Evolutionary conservation across 2,888 invertebrate species (phyloP).

Genomic region (Conchocele bisecta): DNA sequence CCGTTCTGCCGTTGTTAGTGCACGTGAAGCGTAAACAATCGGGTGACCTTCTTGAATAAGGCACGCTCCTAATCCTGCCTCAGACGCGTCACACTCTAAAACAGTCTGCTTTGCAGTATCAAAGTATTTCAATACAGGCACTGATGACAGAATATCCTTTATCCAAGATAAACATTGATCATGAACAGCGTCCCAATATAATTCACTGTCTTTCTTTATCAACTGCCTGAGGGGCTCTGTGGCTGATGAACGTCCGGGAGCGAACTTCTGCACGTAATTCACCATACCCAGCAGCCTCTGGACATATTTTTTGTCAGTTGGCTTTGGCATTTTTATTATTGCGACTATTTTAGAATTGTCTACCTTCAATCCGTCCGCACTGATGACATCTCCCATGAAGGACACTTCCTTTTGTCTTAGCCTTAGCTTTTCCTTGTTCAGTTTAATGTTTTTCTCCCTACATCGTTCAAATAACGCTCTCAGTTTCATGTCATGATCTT

Average conservation of each 20-base stretch:
- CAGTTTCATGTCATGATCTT: slow-evolving; percentile 47
- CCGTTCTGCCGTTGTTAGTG: slow-evolving; percentile 40
- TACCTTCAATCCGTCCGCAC: slow-evolving; percentile 37
- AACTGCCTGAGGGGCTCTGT: slow-evolving; percentile 26
- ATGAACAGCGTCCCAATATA: slow-evolving; percentile 21
- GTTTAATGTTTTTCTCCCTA: slow-evolving; percentile 42
- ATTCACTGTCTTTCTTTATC: slow-evolving; percentile 17
- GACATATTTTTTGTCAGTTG: slow-evolving; percentile 23
- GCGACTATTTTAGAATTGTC: slow-evolving; percentile 54
- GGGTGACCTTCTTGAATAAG: slow-evolving; percentile 58
- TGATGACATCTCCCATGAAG: slow-evolving; percentile 55
- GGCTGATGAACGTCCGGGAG: slow-evolving; percentile 19
- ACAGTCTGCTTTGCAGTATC: slow-evolving; percentile 1
- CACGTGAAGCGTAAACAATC: slow-evolving; percentile 48
- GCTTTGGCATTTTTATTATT: slow-evolving; percentile 41
- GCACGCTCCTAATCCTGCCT: slow-evolving; percentile 55
- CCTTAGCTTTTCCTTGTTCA: slow-evolving; percentile 52
- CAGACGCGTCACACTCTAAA: slow-evolving; percentile 17
- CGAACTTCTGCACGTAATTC: slow-evolving; percentile 29
- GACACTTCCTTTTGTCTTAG: slow-evolving; percentile 28
- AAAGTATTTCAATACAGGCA: slow-evolving; percentile 38
- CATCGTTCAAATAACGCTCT: slow-evolving; percentile 23
- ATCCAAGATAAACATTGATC: slow-evolving; percentile 10
- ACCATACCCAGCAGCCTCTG: slow-evolving; percentile 33
- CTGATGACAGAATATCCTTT: slow-evolving; percentile 9